A percentile compares a stretch with the other conserved stretches of the same genome.
Conservation (phyloP, 2,797 vertebrate species). For the Danio albolineatus region DNA sequence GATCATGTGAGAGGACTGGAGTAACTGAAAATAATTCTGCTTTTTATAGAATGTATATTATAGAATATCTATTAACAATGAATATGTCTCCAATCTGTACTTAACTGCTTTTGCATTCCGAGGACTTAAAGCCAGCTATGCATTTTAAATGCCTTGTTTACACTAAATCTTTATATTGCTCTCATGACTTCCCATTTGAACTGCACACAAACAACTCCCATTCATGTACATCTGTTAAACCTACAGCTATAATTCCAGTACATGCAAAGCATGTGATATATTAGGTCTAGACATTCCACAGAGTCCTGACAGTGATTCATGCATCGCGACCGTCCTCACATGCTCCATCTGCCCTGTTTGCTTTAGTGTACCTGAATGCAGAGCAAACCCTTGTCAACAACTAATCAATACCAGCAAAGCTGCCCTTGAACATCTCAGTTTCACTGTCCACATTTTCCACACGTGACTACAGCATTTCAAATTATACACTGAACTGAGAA, state of each 20-base stretch:
- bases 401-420: conserved; percentile 61
- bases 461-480: neutral
- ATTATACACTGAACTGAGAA: no score
- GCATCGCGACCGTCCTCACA: conserved; percentile 29
- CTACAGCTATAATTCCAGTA: conserved; percentile 39
- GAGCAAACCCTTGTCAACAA: conserved; percentile 62
- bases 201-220: conserved; percentile 18
- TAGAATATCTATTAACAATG: no score
- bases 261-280: conserved; percentile 57
- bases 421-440: conserved; percentile 52
- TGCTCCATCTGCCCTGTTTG: conserved; percentile 35
- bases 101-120: neutral
- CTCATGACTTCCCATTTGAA: conserved; percentile 20
- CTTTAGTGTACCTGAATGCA: conserved; percentile 50
- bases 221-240: conserved; percentile 31
- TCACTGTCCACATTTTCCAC: conserved; percentile 29
- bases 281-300: conserved; percentile 65
- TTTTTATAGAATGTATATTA: no score
- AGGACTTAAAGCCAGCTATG: neutral
- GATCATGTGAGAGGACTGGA: no score
- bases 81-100: no score
- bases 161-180: neutral
- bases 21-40: no score
- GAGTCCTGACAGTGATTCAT: conserved; percentile 67
- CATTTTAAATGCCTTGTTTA: neutral